Conservation (phyloP, 2,888 invertebrate genomes). For the Zygogramma bicolorata region DNA sequence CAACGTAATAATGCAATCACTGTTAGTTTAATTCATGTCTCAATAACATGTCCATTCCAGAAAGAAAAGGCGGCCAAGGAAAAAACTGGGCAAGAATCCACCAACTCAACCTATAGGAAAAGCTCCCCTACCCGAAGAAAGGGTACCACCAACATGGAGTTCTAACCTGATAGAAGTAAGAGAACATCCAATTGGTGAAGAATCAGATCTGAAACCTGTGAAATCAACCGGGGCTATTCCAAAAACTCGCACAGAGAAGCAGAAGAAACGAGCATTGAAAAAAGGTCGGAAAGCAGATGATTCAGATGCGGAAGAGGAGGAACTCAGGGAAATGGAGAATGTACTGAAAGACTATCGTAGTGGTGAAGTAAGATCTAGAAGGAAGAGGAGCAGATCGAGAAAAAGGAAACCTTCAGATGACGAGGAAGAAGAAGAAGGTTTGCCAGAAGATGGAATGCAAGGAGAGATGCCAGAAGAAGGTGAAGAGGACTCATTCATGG, state of each 20-base stretch:
- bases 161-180: conserved; percentile 61
- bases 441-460: no score
- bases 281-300: neutral
- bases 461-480: no score
- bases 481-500: conserved; percentile 10
- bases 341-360: conserved; percentile 25
- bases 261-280: neutral
- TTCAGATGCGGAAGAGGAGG: conserved; percentile 20
- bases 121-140: conserved; percentile 43
- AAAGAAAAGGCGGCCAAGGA: conserved; percentile 31
- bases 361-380: conserved; percentile 14
- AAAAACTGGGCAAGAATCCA: conserved; percentile 49
- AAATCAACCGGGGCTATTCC: conserved; percentile 17
- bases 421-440: conserved; percentile 9
- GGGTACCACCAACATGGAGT: conserved; percentile 62
- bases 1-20: no score
- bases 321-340: conserved; percentile 25
- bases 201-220: neutral
- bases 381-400: neutral
- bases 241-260: neutral
- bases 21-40: neutral
- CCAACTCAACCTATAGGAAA: conserved; percentile 55
- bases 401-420: neutral
- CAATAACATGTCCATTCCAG: no score
- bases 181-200: conserved; percentile 35